Evolutionary conservation across 2,797 vertebrate genomes (phyloP), one percentile per base, ranked within the genome.

Genomic region (Myiothlypis coronata): DNA sequence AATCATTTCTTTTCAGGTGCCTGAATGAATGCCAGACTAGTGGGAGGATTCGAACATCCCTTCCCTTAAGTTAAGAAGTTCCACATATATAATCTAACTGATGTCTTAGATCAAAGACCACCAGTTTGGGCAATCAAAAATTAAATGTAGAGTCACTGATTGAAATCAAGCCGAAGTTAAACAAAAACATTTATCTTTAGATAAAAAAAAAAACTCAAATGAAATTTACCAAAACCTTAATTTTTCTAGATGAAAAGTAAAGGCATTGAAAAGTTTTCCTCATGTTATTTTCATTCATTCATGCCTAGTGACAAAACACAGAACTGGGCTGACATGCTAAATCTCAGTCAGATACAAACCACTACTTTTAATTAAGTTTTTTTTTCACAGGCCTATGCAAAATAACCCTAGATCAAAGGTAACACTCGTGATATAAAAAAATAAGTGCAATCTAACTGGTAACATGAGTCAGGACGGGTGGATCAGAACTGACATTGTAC

Each of bases 1-100:
- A 97, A 97, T 97, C 96, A 97, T 96, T 98, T 97, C 97, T 97
- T 98, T 98, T 98, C 95, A 97, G 97, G 95, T 98, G 94, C 85
- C 94, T 87, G 59, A 96, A 84, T 97, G 93, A 98, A 97, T 96
- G 84, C 88, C 87, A 95, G 96, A 86, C 83, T 89, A 92, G 60
- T 72, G 83, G 87, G 87, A 95, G 78, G 92, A 97, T 94, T 94
- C 18, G 23, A 90, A 82, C 93, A 95, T 94, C 84, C 84, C 44
- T 43, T 92, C 86, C 39, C 61, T 94, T 87, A 93, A 75, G 34
- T 96, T 95, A 92, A 44, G 93, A 80, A 64, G 57, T 93, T 81
- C 65, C 78, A 89, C 86, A 85, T 94, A 96, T 94, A 96, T 68
- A 88, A 94, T 93, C 59, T 92, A 63, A 67, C 76, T 89, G 34